Percentiles rank a stretch among this genome's conserved stretches.
phyloP scores from a whole-genome alignment of 2,888 invertebrate species.

The Hyposoter didymator region DNA sequence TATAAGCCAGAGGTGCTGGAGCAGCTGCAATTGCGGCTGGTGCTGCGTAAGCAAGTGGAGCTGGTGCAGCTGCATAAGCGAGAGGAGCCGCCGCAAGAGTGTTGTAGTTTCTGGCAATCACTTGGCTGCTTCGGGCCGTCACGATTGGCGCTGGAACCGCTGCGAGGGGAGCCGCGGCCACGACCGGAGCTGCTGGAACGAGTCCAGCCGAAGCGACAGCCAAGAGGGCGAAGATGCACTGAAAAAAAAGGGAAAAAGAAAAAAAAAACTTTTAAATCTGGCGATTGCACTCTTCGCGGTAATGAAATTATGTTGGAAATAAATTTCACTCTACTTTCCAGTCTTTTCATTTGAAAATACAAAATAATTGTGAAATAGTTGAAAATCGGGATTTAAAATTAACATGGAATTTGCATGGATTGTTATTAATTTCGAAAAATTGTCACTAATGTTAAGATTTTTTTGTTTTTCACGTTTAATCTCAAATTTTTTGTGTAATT shows the following conservation, averaged over 20 bases:
- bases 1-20: constrained; percentile 74
- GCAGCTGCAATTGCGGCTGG: constrained; percentile 70
- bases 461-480: background rate
- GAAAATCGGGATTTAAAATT: background rate
- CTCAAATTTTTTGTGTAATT: background rate
- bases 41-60: constrained; percentile 75
- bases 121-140: constrained; percentile 89
- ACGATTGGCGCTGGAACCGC: constrained; percentile 85
- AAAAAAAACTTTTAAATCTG: constrained; percentile 71
- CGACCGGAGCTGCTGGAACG: constrained; percentile 76
- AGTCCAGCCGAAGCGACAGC: constrained; percentile 82
- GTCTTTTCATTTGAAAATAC: background rate
- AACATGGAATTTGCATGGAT: background rate
- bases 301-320: background rate
- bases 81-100: constrained; percentile 86
- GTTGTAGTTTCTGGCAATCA: constrained; percentile 87
- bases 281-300: background rate
- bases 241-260: constrained; percentile 73
- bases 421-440: background rate
- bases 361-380: background rate
- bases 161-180: constrained; percentile 73
- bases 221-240: constrained; percentile 82
- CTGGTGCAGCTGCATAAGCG: constrained; percentile 83
- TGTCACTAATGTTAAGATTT: background rate
- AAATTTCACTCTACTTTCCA: background rate